A percentile compares a stretch with the other conserved stretches of the same genome.
Evolutionary conservation across 1,140 invertebrate genomes (phyloP).

Genomic region (Lethrus apterus): DNA sequence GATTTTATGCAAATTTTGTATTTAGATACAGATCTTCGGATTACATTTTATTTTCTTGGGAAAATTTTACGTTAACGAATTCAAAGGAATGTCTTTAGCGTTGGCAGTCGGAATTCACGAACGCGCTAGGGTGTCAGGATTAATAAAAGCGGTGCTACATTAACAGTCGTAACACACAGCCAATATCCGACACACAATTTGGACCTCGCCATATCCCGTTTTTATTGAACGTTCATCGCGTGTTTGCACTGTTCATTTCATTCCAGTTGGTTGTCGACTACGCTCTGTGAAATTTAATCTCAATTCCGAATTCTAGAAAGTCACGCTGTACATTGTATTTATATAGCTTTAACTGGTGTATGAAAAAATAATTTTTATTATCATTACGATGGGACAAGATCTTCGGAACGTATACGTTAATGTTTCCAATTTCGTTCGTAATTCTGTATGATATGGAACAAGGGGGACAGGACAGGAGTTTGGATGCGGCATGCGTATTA

Average conservation of each 20-base stretch:
- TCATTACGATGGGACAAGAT: background rate
- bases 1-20: too few relatives aligned
- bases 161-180: conserved; percentile 14
- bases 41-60: too few relatives aligned
- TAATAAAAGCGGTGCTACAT: conserved; percentile 13
- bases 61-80: too few relatives aligned
- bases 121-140: conserved; percentile 6
- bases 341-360: too few relatives aligned
- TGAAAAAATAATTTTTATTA: background rate
- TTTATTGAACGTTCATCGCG: background rate
- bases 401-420: background rate
- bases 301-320: too few relatives aligned
- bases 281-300: background rate
- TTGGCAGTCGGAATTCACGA: background rate
- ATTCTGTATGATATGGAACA: conserved; percentile 10
- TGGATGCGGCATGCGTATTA: conserved; percentile 8
- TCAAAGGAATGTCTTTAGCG: too few relatives aligned
- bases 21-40: too few relatives aligned
- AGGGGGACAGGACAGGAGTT: conserved; percentile 8
- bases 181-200: conserved; percentile 12
- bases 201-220: background rate
- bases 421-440: conserved; percentile 13
- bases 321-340: too few relatives aligned
- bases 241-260: background rate
- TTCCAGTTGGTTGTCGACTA: background rate